Evolutionary conservation across 2,113 vertebrate genomes (phyloP), one percentile per base, ranked within the genome.

Genomic region (Cygnus atratus): DNA sequence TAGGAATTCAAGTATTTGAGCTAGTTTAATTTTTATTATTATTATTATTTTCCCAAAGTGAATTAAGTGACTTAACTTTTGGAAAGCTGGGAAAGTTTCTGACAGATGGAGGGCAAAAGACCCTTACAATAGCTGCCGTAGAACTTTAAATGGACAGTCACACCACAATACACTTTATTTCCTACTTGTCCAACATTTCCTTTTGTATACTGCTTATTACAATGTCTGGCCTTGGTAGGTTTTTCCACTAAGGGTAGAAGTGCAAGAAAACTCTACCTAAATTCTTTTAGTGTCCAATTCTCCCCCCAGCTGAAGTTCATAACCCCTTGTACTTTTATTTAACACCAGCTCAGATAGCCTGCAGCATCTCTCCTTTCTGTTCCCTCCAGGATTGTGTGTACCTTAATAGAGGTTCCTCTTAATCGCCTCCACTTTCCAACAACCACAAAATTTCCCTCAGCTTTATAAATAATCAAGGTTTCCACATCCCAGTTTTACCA

Each of bases 301-400:
- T 97, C 94, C 94, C 96, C 91, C 93, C 88, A 97, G 96, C 94
- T 93, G 80, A 96, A 95, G 98, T 98, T 98, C 98, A 97, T 97
- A 97, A 97, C 98, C 98, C 95, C 97, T 97, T 97, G 96, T 98
- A 97, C 97, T 96, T 96, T 88, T 97, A 96, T 97, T 98, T 98
- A 98, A 98, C 98, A 98, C 95, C 92, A 94, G 96, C 97, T 96
- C 96, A 97, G 95, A 98, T 98, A 97, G 98, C 98, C 98, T 98
- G 97, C 94, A 98, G 98, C 98, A 98, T 97, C 97, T 97, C 94
- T 98, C 97, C 97, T 95, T 94, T 94, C 80, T 67, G 95, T 82
- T 98, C 98, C 98, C 97, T 97, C 96, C 96, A 98, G 98, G 94
- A 97, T 92, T 98, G 93, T 97, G 90, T 97, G 93, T 93, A 97